Conservation (phyloP, 2,113 vertebrate species). For the Larimichthys polyactis region DNA sequence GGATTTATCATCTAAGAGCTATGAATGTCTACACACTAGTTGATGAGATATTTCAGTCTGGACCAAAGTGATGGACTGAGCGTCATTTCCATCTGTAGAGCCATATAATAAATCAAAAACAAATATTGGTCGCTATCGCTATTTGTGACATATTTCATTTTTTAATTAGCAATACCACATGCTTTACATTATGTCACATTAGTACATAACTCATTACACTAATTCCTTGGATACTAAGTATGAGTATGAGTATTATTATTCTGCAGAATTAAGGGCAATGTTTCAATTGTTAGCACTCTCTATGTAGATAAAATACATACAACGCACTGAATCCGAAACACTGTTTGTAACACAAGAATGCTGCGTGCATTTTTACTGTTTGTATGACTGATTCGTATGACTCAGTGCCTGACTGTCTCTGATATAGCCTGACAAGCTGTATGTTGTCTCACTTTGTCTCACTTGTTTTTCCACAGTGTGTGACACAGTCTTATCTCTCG, state of each 20-base stretch:
- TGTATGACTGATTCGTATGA: constrained; percentile 52
- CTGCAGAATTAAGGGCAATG: neutral
- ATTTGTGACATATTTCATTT: neutral
- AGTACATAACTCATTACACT: neutral
- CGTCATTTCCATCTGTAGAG: no score
- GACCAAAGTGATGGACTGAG: neutral
- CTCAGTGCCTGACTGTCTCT: constrained; percentile 42
- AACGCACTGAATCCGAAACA: neutral
- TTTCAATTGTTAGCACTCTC: neutral
- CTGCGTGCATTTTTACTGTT: constrained; percentile 9
- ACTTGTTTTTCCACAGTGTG: constrained; percentile 49
- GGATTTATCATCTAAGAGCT: neutral
- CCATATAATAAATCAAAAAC: no score
- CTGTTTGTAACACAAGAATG: constrained; percentile 18
- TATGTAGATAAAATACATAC: neutral
- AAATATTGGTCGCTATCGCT: no score
- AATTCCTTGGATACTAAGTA: neutral
- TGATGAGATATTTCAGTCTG: neutral
- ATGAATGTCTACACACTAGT: neutral
- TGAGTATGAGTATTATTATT: neutral
- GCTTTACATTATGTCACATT: neutral
- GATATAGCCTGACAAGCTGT: constrained; percentile 46
- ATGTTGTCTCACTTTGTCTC: constrained; percentile 46
- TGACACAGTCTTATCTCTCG: constrained; percentile 30
- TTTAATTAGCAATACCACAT: neutral